Conservation (phyloP, 1,140 invertebrate genomes). For the Zaprionus camerounensis region DNA sequence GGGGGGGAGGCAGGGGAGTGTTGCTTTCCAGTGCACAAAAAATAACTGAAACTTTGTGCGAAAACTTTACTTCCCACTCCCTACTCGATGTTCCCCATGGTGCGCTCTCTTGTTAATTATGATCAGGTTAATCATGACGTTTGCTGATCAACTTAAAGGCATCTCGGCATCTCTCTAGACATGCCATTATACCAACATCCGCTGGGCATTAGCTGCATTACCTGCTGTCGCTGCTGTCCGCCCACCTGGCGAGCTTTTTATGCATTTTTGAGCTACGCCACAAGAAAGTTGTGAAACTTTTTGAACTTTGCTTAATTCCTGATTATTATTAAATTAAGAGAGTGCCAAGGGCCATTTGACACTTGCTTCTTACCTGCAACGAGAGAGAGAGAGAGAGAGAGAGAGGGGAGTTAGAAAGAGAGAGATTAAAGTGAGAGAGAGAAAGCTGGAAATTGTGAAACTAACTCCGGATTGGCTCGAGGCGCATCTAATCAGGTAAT, state of each 20-base stretch:
- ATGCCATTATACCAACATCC: slow-evolving; percentile 38
- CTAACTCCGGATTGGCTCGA: not conserved
- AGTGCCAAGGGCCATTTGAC: slow-evolving; percentile 36
- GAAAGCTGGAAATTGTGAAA: not conserved
- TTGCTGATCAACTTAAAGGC: slow-evolving; percentile 41
- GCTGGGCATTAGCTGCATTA: slow-evolving; percentile 51
- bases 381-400: slow-evolving; percentile 6
- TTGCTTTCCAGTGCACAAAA: not conserved
- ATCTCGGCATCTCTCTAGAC: slow-evolving; percentile 3
- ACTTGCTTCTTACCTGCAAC: slow-evolving; percentile 27
- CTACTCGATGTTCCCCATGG: not conserved
- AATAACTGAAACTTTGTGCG: not conserved
- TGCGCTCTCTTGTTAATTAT: slow-evolving; percentile 4
- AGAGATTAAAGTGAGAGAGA: not conserved
- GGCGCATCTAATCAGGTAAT: slow-evolving; percentile 42
- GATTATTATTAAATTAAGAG: slow-evolving; percentile 71
- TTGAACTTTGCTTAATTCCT: slow-evolving; percentile 34
- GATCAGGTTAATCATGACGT: not conserved
- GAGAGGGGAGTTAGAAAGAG: not conserved
- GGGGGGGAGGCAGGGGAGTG: too few species aligned
- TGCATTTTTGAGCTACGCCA: slow-evolving; percentile 50
- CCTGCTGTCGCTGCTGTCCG: not conserved
- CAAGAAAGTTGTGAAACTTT: slow-evolving; percentile 18
- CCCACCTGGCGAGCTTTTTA: slow-evolving; percentile 40
- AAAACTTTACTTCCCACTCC: not conserved